Base-by-base conservation (phyloP, 35 echinoderm and acorn worm genomes). In the Eucidaris tribuloides region DNA sequence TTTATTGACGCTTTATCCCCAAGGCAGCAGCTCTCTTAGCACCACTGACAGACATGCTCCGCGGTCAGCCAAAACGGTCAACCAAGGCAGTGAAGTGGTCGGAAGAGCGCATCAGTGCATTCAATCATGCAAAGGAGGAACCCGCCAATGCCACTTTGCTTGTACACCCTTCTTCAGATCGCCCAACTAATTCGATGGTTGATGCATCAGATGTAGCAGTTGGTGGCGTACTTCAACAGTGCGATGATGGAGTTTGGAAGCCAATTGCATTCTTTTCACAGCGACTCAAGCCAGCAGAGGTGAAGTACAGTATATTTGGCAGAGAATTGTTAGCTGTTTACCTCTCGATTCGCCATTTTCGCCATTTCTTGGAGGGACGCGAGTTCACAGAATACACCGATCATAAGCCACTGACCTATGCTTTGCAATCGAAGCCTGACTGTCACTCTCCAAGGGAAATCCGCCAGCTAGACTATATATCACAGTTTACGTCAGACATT, bases 191-290 rank as follows among this genome's bases (percentile, higher is more conserved):
- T n/a, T n/a, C n/a, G n/a, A n/a, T n/a, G n/a, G n/a, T n/a, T n/a
- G n/a, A n/a, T n/a, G n/a, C n/a, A n/a, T n/a, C n/a, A n/a, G n/a
- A n/a, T n/a, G n/a, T n/a, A n/a, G n/a, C n/a, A n/a, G n/a, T n/a
- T n/a, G n/a, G n/a, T n/a, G n/a, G n/a, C n/a, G n/a, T n/a, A 3
- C 29, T 74, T 2, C 81, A 77, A 41, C 79, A 82, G 30, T 33
- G 14, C 0, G 42, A 40, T 34, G 71, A 56, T 19, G 36, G 24
- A 3, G 31, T n/a, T 18, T 86, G 65, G 65, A 44, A 86, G 32
- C 71, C 84, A 1, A 66, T 86, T 37, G 76, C 84, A 24, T 86
- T 86, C 84, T 86, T 78, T 57, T 86, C 84, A n/a, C n/a, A n/a
- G n/a, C n/a, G n/a, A n/a, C n/a, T n/a, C n/a, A n/a, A n/a, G n/a